Evolutionary conservation across 2,113 vertebrate species (phyloP).

Genomic region (Chauna torquata): DNA sequence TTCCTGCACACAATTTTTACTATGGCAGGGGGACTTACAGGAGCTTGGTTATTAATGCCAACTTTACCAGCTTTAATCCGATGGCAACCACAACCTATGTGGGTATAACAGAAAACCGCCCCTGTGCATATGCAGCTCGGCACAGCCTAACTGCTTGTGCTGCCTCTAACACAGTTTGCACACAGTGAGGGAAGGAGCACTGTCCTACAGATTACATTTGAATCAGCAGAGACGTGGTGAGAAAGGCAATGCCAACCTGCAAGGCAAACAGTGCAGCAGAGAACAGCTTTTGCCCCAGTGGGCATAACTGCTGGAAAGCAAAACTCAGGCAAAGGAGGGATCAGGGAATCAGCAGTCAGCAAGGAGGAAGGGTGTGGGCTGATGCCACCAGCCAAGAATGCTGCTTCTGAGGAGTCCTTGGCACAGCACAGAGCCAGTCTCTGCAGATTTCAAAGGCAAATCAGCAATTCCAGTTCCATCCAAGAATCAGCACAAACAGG

Average conservation of each 20-base stretch:
- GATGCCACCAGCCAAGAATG: neutral
- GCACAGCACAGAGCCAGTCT: neutral
- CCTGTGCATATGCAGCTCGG: accelerated
- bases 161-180: accelerated
- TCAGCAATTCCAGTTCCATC: neutral
- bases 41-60: neutral
- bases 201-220: accelerated
- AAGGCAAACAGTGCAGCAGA: neutral
- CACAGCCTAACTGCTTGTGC: too few relatives aligned
- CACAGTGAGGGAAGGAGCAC: accelerated
- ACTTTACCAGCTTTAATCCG: neutral
- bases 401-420: neutral
- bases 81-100: accelerated
- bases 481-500: neutral
- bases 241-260: neutral
- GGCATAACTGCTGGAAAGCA: neutral
- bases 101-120: neutral
- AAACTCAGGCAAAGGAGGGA: neutral
- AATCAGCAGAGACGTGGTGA: neutral
- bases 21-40: accelerated
- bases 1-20: neutral
- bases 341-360: accelerated
- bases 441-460: neutral
- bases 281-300: neutral
- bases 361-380: neutral